Conservation (phyloP, 2,113 vertebrate genomes). For the Pomatostomus ruficeps region DNA sequence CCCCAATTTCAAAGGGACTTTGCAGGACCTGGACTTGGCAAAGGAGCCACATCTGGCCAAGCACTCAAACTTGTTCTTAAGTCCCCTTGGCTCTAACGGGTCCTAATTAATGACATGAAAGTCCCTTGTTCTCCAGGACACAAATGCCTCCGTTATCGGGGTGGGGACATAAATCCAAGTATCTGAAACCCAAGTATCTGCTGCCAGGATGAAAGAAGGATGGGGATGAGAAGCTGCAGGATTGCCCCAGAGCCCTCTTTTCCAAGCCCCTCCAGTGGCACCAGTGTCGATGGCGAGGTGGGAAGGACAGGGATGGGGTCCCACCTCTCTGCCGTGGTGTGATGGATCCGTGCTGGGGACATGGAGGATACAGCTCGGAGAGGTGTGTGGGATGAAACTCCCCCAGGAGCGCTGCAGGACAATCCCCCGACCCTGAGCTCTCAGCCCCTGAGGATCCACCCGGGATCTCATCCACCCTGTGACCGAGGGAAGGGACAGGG, state of each 20-base stretch:
- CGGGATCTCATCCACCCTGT: not conserved
- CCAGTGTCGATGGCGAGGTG: rapidly evolving
- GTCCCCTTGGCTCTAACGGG: not conserved
- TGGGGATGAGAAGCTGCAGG: not conserved
- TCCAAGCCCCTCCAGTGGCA: not conserved
- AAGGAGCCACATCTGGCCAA: not conserved
- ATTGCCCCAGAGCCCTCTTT: not conserved
- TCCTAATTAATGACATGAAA: not conserved
- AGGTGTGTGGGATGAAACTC: not conserved
- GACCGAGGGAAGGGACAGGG: not conserved
- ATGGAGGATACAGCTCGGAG: rapidly evolving
- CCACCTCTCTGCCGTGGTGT: rapidly evolving
- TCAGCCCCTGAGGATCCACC: not conserved
- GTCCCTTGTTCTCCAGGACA: not conserved
- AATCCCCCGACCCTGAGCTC: not conserved
- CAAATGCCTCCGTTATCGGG: rapidly evolving
- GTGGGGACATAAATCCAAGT: not conserved
- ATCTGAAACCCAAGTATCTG: not conserved
- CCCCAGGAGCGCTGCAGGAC: not conserved
- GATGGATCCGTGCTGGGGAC: not conserved
- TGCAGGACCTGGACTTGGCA: not conserved
- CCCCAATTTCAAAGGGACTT: not conserved
- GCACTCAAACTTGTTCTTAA: not conserved
- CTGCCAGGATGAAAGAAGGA: not conserved
- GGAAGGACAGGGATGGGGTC: not conserved